Evolutionary conservation across 2,797 vertebrate species (phyloP), one percentile per base, ranked within the genome.

Genomic region (Anguilla marmorata): DNA sequence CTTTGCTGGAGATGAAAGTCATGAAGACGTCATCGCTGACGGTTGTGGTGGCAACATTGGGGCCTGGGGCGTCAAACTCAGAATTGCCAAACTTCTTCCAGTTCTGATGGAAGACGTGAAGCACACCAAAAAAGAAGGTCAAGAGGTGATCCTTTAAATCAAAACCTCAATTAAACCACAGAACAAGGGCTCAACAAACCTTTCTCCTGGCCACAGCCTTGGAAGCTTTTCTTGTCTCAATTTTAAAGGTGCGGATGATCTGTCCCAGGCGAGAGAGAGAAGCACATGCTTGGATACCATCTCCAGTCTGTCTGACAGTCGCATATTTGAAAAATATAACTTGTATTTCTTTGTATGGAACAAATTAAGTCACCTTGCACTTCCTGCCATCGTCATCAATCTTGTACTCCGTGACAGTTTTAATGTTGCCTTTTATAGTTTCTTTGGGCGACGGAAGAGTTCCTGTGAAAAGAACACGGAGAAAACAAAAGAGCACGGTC

Each of bases 81-180:
- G 98, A 99, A 92, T 98, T 98, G 11, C 98, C 98, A 86, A 99
- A 98, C 88, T 99, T 99, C 92, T 99, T 99, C 98, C 98, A 99
- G 93, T 99, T 99, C 98, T 99, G 33, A 82, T 41, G 2, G 56
- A 3, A 24, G 83, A 84, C 27, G 63, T 5, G 0, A 54, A 2
- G 4, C 54, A 58, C 50, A 0, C 14, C 16, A 19, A 19, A 58
- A 37, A 37, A 19, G 9, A 54, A 50, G 16, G 45, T n/a, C 4
- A 88, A 37, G 1, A 37, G 48, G 30, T 14, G 56, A 16, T 8
- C 33, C 2, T 87, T 37, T 50, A 82, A 52, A 76, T 24, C 66
- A 88, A 37, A 37, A 50, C 27, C 19, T 48, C 30, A n/a, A 24
- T 72, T n/a, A 85, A 14, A 6, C 0, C 5, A 27, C 0, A 0